These are phyloP conservation scores for Meteorus cinctellus DNA, from an alignment of 2,888 invertebrate species.

Conservation along the genomic window DNA sequence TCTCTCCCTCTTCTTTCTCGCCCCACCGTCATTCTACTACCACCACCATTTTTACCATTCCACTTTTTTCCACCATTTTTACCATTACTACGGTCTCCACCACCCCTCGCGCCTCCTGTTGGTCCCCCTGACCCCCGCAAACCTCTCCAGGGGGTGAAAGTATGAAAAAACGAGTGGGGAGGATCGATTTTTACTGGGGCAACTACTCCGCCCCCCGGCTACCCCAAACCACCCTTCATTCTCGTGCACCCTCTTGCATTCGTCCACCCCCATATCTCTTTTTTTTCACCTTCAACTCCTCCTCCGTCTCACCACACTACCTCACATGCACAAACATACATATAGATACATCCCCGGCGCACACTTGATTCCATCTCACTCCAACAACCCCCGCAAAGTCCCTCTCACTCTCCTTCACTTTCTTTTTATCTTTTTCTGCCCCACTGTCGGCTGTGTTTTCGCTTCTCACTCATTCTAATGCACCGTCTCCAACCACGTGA, in stretches of 20 bases:
- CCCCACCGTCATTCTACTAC: conserved; percentile 15
- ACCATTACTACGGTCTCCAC: conserved; percentile 50
- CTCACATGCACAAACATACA: conserved; percentile 56
- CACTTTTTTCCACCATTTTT: conserved; percentile 27
- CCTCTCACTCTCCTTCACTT: conserved; percentile 4
- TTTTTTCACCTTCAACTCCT: conserved; percentile 38
- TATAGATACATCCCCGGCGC: conserved; percentile 15
- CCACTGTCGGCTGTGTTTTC: background rate
- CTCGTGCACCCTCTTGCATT: conserved; percentile 66
- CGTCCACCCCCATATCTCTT: conserved; percentile 58
- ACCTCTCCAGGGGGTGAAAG: conserved; percentile 59
- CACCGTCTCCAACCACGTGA: conserved; percentile 56
- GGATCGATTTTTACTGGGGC: conserved; percentile 76
- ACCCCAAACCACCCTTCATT: conserved; percentile 62
- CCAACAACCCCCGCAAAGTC: conserved; percentile 10
- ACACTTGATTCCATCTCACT: conserved; percentile 29
- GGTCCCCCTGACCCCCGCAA: conserved; percentile 38
- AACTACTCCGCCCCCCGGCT: conserved; percentile 60
- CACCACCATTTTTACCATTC: conserved; percentile 28
- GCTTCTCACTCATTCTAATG: conserved; percentile 56
- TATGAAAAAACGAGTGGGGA: conserved; percentile 71
- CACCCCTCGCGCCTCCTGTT: conserved; percentile 56
- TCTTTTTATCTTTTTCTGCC: conserved; percentile 8
- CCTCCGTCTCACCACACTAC: conserved; percentile 38
- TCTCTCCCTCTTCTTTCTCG: conserved; percentile 37